Conservation (phyloP, 1,140 invertebrate species). For the Oppia nitens region DNA sequence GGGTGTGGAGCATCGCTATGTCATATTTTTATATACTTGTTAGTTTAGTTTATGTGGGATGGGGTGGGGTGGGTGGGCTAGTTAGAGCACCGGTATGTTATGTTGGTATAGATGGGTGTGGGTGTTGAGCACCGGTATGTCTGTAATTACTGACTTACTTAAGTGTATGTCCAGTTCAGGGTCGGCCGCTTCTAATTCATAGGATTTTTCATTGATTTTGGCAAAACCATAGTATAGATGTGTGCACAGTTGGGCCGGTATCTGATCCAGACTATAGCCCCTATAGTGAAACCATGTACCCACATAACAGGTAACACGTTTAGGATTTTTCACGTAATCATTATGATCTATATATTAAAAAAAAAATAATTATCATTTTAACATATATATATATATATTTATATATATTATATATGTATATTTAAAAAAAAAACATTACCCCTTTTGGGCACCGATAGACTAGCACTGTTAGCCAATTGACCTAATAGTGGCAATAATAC, state of each 20-base stretch:
- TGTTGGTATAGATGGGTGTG: no score
- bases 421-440: no score
- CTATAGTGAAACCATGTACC: conserved; percentile 1
- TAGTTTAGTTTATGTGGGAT: no score
- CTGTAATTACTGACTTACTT: conserved; percentile 36
- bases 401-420: no score
- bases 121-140: no score
- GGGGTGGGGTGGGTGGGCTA: neutral
- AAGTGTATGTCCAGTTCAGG: conserved; percentile 42
- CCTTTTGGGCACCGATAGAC: no score
- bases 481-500: no score
- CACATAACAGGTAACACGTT: conserved; percentile 2
- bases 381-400: no score
- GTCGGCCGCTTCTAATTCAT: conserved; percentile 45
- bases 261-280: conserved; percentile 32
- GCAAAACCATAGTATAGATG: conserved; percentile 76
- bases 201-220: conserved; percentile 37
- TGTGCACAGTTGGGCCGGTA: conserved; percentile 61
- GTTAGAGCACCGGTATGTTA: no score
- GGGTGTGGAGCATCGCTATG: no score
- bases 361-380: no score
- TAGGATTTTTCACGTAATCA: neutral
- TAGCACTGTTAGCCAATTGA: no score
- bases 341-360: neutral
- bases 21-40: conserved; percentile 33